Conservation (phyloP, 37 sponge, comb jelly and placozoan genomes). For the Theonella swinhoei region DNA sequence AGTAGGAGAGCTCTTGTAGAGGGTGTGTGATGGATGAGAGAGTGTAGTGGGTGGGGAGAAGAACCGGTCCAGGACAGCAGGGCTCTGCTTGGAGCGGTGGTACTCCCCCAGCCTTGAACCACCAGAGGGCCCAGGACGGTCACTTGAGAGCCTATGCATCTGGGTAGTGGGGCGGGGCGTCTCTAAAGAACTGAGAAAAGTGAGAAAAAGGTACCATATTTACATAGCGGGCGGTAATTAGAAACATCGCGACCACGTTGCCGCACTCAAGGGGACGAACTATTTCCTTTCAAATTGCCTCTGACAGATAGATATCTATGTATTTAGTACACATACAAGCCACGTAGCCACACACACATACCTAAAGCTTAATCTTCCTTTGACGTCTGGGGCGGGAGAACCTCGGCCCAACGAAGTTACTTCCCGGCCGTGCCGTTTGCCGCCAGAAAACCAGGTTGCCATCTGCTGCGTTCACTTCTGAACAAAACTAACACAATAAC, state of each 20-base stretch:
- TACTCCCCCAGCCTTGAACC: conserved; percentile 27
- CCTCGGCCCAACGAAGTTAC: not conserved
- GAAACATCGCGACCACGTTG: not conserved
- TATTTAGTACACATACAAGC: no score
- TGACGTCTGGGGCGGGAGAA: not conserved
- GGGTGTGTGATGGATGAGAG: not conserved
- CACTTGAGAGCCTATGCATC: not conserved
- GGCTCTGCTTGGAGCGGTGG: conserved; percentile 61
- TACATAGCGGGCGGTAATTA: not conserved
- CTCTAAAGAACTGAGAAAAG: conserved; percentile 19
- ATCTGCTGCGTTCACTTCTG: not conserved
- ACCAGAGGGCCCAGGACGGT: not conserved
- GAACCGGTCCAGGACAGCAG: conserved; percentile 55
- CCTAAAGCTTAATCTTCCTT: not conserved
- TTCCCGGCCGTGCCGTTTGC: not conserved
- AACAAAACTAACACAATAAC: no score
- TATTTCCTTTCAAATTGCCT: not conserved
- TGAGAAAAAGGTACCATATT: not conserved
- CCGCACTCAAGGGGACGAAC: no score
- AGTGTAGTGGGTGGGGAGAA: not conserved
- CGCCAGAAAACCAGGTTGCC: not conserved
- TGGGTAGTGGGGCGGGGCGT: not conserved
- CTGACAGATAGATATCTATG: no score
- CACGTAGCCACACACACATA: not conserved
- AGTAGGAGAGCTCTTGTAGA: not conserved